A percentile compares a stretch with the other conserved stretches of the same genome.
These are phyloP conservation scores for Boleophthalmus pectinirostris DNA, from an alignment of 2,113 vertebrate species.

Conservation along the genomic window DNA sequence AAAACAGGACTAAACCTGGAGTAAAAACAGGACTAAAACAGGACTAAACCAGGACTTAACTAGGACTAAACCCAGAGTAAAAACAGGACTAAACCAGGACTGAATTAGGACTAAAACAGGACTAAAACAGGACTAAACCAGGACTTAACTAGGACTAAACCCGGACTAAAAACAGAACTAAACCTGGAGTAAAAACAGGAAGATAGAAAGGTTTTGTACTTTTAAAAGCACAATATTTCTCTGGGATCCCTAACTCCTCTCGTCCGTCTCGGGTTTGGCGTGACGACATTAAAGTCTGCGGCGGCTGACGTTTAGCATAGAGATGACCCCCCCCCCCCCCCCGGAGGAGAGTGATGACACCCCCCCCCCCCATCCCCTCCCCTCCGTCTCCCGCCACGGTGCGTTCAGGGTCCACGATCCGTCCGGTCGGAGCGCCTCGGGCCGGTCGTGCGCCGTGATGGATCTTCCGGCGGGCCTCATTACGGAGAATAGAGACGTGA, in stretches of 20 bases:
- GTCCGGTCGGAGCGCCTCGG: slow-evolving; percentile 34
- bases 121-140: too few species aligned
- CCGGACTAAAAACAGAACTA: too few species aligned
- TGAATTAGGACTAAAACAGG: too few species aligned
- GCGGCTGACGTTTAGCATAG: slow-evolving; percentile 32
- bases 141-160: too few species aligned
- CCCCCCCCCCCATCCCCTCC: neutral
- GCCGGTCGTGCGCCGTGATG: slow-evolving; percentile 51
- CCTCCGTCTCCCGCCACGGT: slow-evolving; percentile 4
- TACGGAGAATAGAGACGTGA: slow-evolving; percentile 71
- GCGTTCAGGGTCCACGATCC: slow-evolving; percentile 4
- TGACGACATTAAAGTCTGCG: slow-evolving; percentile 18
- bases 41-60: too few species aligned
- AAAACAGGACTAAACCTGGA: too few species aligned
- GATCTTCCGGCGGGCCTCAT: slow-evolving; percentile 61
- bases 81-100: too few species aligned
- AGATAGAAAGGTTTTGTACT: too few species aligned
- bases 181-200: too few species aligned
- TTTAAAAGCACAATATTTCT: neutral
- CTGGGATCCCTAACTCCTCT: neutral
- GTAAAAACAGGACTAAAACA: too few species aligned
- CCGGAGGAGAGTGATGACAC: slow-evolving; percentile 38
- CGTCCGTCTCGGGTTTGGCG: slow-evolving; percentile 3
- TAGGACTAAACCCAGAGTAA: too few species aligned
- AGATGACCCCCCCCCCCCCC: slow-evolving; percentile 28